Evolutionary conservation across 2,113 vertebrate genomes (phyloP), one percentile per base, ranked within the genome.

Genomic region (Prochilodus magdalenae): DNA sequence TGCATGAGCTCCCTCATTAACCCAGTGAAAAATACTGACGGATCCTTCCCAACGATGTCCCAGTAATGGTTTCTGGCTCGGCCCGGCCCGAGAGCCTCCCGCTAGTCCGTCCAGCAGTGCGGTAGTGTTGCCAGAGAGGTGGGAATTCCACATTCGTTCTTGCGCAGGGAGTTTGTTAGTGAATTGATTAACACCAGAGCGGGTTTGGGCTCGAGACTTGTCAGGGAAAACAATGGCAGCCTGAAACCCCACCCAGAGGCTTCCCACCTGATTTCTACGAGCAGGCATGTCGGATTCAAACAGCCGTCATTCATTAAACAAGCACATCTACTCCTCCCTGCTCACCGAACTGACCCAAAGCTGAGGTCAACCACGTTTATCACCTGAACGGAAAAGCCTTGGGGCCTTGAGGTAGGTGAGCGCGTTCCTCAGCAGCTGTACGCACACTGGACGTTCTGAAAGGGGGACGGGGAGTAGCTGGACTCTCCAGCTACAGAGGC

Each of bases 291-390:
- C 62, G 30, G 62, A 14, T 65, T 65, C 27, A 67, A 67, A 67
- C 16, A 7, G 66, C 6, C 66, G 3, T 44, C 66, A 44, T 70
- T 44, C n/a, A 44, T 70, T 44, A 70, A 40, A n/a, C 33, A n/a
- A 14, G 14, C 36, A 4, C 73, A 33, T 30, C 24, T 12, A 26
- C 65, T 55, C 22, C 60, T 30, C 76, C 73, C 51, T n/a, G 16
- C 49, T 55, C 63, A 49, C 65, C 22, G 60, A 0, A 5, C 55
- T 62, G 80, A 72, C 74, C 74, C 59, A 27, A 77, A 72, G 71
- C 49, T 60, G 57, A 72, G 81, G 81, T 83, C 74, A 77, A 62
- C 66, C 55, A 27, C 70, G 65, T 75, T 71, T 18, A 55, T 77
- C 73, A 76, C 71, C 76, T 62, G 30, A n/a, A 71, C 47, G 22